These are phyloP conservation scores for Enteromius radiatus DNA, from an alignment of 2,797 vertebrate genomes.

Conservation along the genomic window DNA sequence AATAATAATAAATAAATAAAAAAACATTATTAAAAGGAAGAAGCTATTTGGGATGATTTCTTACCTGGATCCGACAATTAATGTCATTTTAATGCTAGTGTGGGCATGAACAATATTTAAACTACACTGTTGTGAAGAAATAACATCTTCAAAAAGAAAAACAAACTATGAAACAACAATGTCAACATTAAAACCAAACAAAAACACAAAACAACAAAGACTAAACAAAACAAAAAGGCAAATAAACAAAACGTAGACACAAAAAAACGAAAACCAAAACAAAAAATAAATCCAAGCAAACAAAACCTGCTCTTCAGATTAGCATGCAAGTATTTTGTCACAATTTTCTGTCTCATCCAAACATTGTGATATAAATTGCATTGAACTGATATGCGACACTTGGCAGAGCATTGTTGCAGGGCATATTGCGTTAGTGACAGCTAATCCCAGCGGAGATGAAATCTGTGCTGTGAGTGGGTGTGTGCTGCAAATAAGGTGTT, in stretches of 20 bases:
- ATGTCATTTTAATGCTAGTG: neutral
- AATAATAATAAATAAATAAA: too few relatives aligned
- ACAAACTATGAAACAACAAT: too few relatives aligned
- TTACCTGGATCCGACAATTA: neutral
- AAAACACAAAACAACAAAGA: too few relatives aligned
- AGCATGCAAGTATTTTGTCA: neutral
- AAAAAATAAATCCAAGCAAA: neutral
- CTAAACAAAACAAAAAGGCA: too few relatives aligned
- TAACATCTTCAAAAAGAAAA: neutral
- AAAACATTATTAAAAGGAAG: neutral
- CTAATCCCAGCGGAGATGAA: slow-evolving; percentile 34
- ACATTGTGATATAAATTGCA: slow-evolving; percentile 1
- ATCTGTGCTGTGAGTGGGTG: slow-evolving; percentile 26
- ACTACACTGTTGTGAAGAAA: neutral
- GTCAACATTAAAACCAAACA: neutral
- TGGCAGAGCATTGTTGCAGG: slow-evolving; percentile 9
- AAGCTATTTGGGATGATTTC: neutral
- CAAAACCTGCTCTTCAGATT: neutral
- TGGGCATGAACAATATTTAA: neutral
- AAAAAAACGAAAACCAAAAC: neutral
- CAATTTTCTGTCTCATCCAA: neutral
- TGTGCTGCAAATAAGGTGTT: slow-evolving; percentile 56
- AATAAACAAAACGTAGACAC: too few relatives aligned
- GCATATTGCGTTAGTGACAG: slow-evolving; percentile 33
- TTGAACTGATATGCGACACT: neutral